Evolutionary conservation across 2,113 vertebrate genomes (phyloP).

Genomic region (Rhombomys opimus): DNA sequence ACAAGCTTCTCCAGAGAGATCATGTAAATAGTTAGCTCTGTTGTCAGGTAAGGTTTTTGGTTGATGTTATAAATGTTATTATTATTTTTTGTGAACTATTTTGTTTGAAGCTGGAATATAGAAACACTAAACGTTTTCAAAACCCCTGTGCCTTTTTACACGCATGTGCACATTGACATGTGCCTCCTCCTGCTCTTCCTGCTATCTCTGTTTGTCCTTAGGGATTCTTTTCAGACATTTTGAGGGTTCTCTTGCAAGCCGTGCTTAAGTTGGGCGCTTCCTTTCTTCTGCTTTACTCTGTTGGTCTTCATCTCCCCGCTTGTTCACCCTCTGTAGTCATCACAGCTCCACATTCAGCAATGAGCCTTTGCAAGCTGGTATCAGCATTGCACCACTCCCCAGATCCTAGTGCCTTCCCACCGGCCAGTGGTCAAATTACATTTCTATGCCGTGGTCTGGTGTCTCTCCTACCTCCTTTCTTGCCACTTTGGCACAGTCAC

Average conservation of each 20-base stretch:
- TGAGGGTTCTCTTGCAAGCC: not conserved
- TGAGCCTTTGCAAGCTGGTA: not conserved
- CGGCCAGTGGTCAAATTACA: not conserved
- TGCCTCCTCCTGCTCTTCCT: not conserved
- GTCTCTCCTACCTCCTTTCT: not conserved
- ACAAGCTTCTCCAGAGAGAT: not conserved
- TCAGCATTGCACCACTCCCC: not conserved
- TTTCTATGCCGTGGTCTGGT: not conserved
- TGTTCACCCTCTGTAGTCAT: not conserved
- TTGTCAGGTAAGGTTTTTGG: not conserved
- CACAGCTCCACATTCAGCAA: not conserved
- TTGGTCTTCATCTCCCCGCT: not conserved
- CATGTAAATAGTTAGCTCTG: slow-evolving; percentile 14
- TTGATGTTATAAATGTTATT: not conserved
- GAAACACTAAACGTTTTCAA: slow-evolving; percentile 17
- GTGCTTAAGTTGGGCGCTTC: not conserved
- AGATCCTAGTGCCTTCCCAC: not conserved
- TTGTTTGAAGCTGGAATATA: not conserved
- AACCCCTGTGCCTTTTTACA: not conserved
- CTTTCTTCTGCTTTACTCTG: not conserved
- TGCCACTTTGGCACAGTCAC: not conserved
- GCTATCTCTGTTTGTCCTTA: not conserved
- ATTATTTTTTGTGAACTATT: slow-evolving; percentile 2
- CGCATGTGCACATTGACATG: not conserved
- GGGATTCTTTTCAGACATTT: not conserved